Evolutionary conservation across 2,797 vertebrate species (phyloP), one percentile per base, ranked within the genome.

Genomic region (Sylvia borin): DNA sequence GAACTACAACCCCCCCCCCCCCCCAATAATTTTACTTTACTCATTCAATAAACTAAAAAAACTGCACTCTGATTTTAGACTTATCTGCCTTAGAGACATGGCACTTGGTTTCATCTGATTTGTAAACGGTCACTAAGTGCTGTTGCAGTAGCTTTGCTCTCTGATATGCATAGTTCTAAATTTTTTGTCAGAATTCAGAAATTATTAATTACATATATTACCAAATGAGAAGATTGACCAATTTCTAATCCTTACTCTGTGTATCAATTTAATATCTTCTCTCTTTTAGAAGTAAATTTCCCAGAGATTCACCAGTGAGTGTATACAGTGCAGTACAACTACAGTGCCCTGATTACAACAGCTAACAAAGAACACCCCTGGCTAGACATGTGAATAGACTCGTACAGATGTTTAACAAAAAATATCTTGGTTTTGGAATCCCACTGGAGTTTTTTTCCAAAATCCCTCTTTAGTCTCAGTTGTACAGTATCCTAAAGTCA

Each of bases 111-210:
- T 88, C 24, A 31, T 43, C 32, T 38, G 25, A 50, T 95, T 78
- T 77, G n/a, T 48, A 48, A 34, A 95, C 80, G 42, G 74, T 84
- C 50, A 77, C 5, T 31, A 55, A 53, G 7, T 88, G 42, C 21
- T 74, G 17, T 32, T 62, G 13, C 32, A 58, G 27, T 34, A 60
- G 7, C 16, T 87, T 75, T 4, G 0, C 25, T 61, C 45, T 48
- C 54, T 73, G 48, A 54, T 58, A 54, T 15, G 12, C 42, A 31
- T 26, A 32, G 11, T n/a, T 82, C 51, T 72, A 65, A 67, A 71
- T 67, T 64, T 90, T 85, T 68, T 81, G 64, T 86, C 36, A 58
- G 64, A 90, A 88, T 10, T 78, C n/a, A 84, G 48, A 90, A 68
- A 72, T 60, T 12, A 75, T 88, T 84, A 84, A 81, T 81, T 47